Conservation (phyloP, 2,113 vertebrate genomes). For the Nothobranchius kuhntae region DNA sequence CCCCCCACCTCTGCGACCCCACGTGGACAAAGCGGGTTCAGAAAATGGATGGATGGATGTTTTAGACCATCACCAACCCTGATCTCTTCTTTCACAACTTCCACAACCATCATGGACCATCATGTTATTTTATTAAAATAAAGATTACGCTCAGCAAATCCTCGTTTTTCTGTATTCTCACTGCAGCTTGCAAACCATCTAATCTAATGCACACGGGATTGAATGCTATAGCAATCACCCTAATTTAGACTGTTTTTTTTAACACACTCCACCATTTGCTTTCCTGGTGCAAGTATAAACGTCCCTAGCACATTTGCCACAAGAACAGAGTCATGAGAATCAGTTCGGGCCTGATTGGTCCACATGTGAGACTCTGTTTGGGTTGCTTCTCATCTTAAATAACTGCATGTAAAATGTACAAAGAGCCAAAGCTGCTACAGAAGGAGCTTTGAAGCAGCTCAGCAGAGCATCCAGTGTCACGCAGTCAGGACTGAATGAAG, state of each 20-base stretch:
- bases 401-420: conserved; percentile 42
- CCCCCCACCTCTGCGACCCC: no score
- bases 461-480: conserved; percentile 57
- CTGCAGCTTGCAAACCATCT: background rate
- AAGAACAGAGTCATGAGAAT: no score
- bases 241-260: background rate
- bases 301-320: no score
- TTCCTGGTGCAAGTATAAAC: no score
- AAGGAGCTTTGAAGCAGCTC: conserved; percentile 47
- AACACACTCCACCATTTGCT: no score
- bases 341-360: no score
- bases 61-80: no score
- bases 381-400: conserved; percentile 45
- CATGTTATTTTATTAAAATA: no score
- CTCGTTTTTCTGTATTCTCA: background rate
- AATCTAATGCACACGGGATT: background rate
- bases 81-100: no score
- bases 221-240: background rate
- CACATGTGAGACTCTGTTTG: background rate
- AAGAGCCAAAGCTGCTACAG: conserved; percentile 49
- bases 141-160: background rate
- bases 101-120: no score
- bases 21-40: no score
- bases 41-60: no score
- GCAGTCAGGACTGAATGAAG: conserved; percentile 16